Conservation (phyloP, 2,797 vertebrate species). For the Girardinus metallicus region DNA sequence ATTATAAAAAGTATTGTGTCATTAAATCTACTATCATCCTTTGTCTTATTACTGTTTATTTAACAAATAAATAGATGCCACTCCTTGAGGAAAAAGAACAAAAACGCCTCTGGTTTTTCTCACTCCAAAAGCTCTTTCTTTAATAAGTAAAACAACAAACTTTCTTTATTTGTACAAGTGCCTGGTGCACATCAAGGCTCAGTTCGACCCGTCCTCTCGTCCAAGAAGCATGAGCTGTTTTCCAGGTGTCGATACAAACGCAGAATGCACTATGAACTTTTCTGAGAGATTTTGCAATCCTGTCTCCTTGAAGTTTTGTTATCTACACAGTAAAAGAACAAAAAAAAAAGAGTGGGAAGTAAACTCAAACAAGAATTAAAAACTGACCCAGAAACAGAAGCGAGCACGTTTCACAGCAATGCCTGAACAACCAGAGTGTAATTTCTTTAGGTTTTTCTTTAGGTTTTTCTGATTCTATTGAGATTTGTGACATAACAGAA, state of each 20-base stretch:
- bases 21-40: slow-evolving; percentile 79
- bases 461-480: slow-evolving; percentile 70
- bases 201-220: slow-evolving; percentile 47
- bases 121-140: slow-evolving; percentile 86
- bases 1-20: slow-evolving; percentile 79
- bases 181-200: slow-evolving; percentile 75
- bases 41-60: slow-evolving; percentile 53
- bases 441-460: slow-evolving; percentile 69
- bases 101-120: slow-evolving; percentile 73
- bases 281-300: slow-evolving; percentile 45
- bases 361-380: slow-evolving; percentile 47
- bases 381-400: slow-evolving; percentile 80
- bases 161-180: slow-evolving; percentile 79
- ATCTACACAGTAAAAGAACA: slow-evolving; percentile 73
- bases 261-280: slow-evolving; percentile 51
- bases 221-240: slow-evolving; percentile 67
- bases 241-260: slow-evolving; percentile 58
- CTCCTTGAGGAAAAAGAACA: slow-evolving; percentile 77
- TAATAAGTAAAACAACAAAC: slow-evolving; percentile 78
- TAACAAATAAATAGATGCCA: slow-evolving; percentile 85
- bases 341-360: slow-evolving; percentile 18
- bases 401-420: slow-evolving; percentile 78
- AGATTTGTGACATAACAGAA: slow-evolving; percentile 70
- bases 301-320: slow-evolving; percentile 55
- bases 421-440: slow-evolving; percentile 69